Evolutionary conservation across 2,113 vertebrate genomes (phyloP).

Genomic region (Cebidichthys violaceus): DNA sequence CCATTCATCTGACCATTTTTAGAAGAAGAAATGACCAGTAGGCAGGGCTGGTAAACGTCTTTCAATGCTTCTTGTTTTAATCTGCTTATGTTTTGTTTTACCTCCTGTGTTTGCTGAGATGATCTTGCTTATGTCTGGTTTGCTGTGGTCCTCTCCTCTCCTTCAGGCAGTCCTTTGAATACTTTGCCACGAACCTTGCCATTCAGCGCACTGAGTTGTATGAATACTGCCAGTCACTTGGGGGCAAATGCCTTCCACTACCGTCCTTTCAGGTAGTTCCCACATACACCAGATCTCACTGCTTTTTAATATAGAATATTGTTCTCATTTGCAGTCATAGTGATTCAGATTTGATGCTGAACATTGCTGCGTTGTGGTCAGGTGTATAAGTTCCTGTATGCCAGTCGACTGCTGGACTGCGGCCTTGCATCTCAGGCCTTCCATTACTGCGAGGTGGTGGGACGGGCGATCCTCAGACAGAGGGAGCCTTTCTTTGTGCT

Average conservation of each 20-base stretch:
- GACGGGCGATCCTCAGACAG: conserved; percentile 74
- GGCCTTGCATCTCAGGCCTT: conserved; percentile 89
- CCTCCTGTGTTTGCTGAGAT: not conserved
- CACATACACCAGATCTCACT: not conserved
- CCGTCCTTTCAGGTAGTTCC: conserved; percentile 89
- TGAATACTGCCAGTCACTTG: conserved; percentile 89
- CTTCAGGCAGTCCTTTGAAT: conserved; percentile 84
- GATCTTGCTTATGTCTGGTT: not conserved
- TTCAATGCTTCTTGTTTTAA: not conserved
- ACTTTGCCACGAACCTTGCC: conserved; percentile 85
- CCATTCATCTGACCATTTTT: not conserved
- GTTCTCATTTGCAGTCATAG: not conserved
- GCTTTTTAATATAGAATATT: not conserved
- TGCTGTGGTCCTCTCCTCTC: conserved; percentile 5
- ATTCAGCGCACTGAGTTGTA: conserved; percentile 92
- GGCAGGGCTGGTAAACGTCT: not conserved
- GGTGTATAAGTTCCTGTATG: conserved; percentile 94
- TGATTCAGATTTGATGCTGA: not conserved
- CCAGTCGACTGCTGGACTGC: conserved; percentile 88
- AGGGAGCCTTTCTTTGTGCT: conserved; percentile 74
- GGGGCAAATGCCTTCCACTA: conserved; percentile 79
- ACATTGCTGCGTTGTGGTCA: conserved; percentile 62
- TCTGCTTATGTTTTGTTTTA: not conserved
- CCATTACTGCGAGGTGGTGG: conserved; percentile 91
- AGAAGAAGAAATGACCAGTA: not conserved